These are phyloP conservation scores for Vollenhovia emeryi DNA, from an alignment of 1,140 invertebrate genomes.

Conservation along the genomic window DNA sequence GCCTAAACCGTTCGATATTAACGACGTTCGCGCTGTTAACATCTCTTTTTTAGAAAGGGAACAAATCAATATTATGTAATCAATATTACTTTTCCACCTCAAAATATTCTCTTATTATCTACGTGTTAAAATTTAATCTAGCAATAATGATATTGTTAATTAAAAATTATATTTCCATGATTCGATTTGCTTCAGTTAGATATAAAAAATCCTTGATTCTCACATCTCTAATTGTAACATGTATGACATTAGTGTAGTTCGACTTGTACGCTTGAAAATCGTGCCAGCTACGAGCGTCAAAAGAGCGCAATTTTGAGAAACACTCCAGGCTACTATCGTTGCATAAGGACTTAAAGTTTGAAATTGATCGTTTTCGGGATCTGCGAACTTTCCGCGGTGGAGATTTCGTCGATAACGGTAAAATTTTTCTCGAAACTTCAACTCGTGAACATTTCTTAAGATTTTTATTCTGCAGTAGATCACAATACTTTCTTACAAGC, in stretches of 20 bases:
- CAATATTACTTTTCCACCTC: too few relatives aligned
- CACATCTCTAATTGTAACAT: too few relatives aligned
- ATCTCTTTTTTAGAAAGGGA: too few relatives aligned
- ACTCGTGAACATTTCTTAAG: background rate
- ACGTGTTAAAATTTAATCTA: too few relatives aligned
- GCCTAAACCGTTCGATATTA: too few relatives aligned
- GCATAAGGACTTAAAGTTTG: slow-evolving; percentile 15
- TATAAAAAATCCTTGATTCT: too few relatives aligned
- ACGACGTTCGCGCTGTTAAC: too few relatives aligned
- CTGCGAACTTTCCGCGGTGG: background rate
- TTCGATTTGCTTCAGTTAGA: too few relatives aligned
- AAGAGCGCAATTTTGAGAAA: background rate
- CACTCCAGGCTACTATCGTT: slow-evolving; percentile 11
- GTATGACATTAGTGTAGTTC: background rate
- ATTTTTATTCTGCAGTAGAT: slow-evolving; percentile 26
- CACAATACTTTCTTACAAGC: slow-evolving; percentile 6
- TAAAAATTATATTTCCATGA: too few relatives aligned
- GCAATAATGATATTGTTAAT: too few relatives aligned
- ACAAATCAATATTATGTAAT: too few relatives aligned
- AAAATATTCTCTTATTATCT: too few relatives aligned
- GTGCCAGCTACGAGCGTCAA: background rate
- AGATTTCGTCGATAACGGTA: slow-evolving; percentile 14
- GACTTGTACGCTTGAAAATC: background rate
- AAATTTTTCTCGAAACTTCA: slow-evolving; percentile 30
- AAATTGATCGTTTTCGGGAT: slow-evolving; percentile 43